Evolutionary conservation across 2,113 vertebrate genomes (phyloP).

Genomic region (Phasianus colchicus): DNA sequence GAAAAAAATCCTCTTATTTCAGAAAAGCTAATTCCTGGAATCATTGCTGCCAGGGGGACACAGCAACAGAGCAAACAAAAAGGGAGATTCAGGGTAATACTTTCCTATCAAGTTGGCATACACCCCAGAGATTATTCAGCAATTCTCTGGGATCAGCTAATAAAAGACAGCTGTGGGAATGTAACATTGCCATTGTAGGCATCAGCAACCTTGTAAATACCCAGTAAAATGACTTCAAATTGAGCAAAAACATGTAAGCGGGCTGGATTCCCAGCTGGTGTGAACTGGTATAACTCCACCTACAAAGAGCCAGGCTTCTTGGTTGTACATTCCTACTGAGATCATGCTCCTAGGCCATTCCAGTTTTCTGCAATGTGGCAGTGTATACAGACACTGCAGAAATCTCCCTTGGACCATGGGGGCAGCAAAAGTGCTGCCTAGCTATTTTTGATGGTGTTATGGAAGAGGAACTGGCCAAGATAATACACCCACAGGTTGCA

Average conservation of each 20-base stretch:
- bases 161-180: constrained; percentile 55
- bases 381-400: fast-evolving
- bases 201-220: constrained; percentile 42
- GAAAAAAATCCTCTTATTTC: constrained; percentile 53
- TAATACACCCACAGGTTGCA: neutral
- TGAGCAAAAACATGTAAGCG: neutral
- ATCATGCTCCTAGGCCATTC: neutral
- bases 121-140: constrained; percentile 61
- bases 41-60: constrained; percentile 29
- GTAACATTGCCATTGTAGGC: constrained; percentile 8
- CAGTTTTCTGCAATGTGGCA: neutral
- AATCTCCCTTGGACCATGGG: neutral
- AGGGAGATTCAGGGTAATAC: constrained; percentile 41
- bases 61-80: constrained; percentile 50
- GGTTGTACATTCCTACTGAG: neutral
- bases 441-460: fast-evolving
- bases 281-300: neutral
- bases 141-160: constrained; percentile 37
- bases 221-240: neutral
- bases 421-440: fast-evolving
- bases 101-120: constrained; percentile 66
- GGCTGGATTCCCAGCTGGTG: neutral
- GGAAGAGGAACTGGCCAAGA: neutral
- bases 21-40: constrained; percentile 59
- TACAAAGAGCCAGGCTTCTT: fast-evolving